These are phyloP conservation scores for Oophaga sylvatica DNA, from an alignment of 2,797 vertebrate genomes.

Conservation along the genomic window DNA sequence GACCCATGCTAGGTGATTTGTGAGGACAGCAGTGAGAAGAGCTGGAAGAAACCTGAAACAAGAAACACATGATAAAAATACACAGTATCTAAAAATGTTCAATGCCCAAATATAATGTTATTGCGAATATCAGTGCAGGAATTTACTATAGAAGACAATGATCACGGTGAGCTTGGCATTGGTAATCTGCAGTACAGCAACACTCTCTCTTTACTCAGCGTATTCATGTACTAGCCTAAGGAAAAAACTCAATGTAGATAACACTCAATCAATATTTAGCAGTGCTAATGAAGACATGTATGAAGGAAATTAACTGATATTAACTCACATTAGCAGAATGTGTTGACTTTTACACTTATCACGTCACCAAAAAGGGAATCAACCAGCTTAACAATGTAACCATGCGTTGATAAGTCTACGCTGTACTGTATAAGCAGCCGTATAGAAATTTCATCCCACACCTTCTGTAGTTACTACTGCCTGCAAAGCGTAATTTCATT, in stretches of 20 bases:
- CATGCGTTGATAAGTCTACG: no score
- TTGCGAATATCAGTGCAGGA: not conserved
- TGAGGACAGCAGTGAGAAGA: constrained; percentile 92
- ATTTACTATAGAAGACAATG: not conserved
- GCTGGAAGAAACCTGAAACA: constrained; percentile 91
- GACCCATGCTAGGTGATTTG: constrained; percentile 99
- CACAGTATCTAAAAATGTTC: not conserved
- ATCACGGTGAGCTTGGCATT: not conserved
- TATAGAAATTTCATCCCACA: not conserved
- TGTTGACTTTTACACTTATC: no score
- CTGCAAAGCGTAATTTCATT: not conserved
- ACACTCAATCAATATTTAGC: not conserved
- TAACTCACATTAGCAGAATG: not conserved
- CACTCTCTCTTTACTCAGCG: not conserved
- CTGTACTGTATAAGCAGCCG: no score
- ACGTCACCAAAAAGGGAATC: no score
- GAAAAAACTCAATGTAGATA: not conserved
- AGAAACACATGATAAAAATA: constrained; percentile 29
- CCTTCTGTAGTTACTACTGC: not conserved
- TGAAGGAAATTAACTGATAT: not conserved
- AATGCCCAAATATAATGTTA: not conserved
- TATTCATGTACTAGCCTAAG: not conserved
- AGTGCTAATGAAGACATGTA: not conserved
- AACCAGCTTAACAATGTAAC: no score
- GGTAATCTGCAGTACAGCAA: not conserved